phyloP scores from a whole-genome alignment of 2,888 invertebrate species.

The Phortica okadai region DNA sequence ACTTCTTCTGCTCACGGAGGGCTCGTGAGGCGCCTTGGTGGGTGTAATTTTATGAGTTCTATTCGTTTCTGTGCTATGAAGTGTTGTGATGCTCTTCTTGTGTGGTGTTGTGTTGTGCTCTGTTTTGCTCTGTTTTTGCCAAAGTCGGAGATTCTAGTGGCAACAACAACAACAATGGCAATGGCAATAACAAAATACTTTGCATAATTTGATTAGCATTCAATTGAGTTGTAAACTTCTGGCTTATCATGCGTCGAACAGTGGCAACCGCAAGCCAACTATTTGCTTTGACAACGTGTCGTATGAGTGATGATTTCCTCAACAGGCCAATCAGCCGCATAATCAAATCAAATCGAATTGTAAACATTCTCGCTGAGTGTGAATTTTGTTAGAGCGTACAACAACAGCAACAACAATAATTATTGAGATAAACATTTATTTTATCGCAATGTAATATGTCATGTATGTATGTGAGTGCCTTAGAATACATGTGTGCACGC shows the following conservation, averaged over 20 bases:
- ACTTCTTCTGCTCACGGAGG: background rate
- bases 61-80: background rate
- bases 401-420: background rate
- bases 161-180: slow-evolving; percentile 6
- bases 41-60: background rate
- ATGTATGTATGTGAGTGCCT: background rate
- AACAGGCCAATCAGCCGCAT: background rate
- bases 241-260: background rate
- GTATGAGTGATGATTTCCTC: slow-evolving; percentile 3
- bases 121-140: background rate
- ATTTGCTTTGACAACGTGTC: background rate
- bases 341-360: background rate
- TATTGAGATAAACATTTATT: background rate
- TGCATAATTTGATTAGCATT: background rate
- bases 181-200: background rate
- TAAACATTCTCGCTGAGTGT: background rate
- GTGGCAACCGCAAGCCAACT: background rate
- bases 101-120: background rate
- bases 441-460: background rate
- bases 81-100: background rate
- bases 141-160: background rate
- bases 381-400: no score
- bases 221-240: background rate
- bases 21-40: background rate
- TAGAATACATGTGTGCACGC: background rate